Base-by-base conservation (phyloP, 2,888 invertebrate species). In the Microdon myrmicae region DNA sequence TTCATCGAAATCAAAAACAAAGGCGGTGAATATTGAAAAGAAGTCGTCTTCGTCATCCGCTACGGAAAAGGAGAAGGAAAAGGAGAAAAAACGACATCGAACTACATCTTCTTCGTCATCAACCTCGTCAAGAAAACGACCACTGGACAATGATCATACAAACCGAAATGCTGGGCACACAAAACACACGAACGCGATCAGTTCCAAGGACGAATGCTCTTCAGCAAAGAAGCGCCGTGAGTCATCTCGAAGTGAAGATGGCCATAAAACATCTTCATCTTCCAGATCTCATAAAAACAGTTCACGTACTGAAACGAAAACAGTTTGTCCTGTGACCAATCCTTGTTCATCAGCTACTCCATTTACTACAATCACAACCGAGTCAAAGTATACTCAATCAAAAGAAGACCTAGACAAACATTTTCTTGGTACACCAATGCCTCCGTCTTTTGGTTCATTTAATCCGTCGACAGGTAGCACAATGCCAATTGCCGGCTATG, bases 101-200 rank as follows among this genome's bases (percentile, higher is more conserved):
- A 67, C 71, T 2, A 43, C 59, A n/a, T 66, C 59, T 1, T 53
- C 61, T 4, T 69, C 70, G 0, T 68, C 70, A 1, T 60, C 66
- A 14, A 44, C 69, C 3, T 48, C 68, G 3, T 49, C 70, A 0
- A 78, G 77, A 41, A 78, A 77, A 55, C 25, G 82, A 71, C 51
- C 84, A 80, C 72, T 82, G 73, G 60, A 83, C 80, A 74, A 83
- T 79, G 54, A 75, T 78, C 69, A 83, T 81, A 13, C 78, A 77
- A 31, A 81, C 78, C 1, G 81, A 79, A 59, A 79, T 74, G 53
- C 43, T 4, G 29, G 47, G 6, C 48, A 67, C 19, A 61, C 58
- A 12, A 67, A 60, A 2, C 67, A 67, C 10, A 67, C 49, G 35
- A 48, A 20, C 41, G 55, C 32, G 47, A 55, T 28, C 19, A 58